These are phyloP conservation scores for Psephotus haematonotus DNA, from an alignment of 2,113 vertebrate species.

Conservation along the genomic window DNA sequence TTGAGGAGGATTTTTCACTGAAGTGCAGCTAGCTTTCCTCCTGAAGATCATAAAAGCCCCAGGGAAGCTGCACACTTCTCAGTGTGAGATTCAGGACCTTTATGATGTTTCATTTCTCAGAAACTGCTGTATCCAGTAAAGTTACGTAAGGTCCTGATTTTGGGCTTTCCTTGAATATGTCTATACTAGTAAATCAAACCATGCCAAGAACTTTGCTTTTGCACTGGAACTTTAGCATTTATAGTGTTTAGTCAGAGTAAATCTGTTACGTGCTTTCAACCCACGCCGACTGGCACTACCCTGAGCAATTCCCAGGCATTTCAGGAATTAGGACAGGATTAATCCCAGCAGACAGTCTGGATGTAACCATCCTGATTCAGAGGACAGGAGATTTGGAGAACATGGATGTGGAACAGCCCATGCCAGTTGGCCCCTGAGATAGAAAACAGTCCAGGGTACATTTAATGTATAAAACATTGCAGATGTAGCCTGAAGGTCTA, in stretches of 20 bases:
- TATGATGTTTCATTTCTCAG: neutral
- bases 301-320: neutral
- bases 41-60: neutral
- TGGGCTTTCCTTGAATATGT: neutral
- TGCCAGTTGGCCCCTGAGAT: neutral
- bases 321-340: neutral
- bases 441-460: neutral
- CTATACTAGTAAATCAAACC: neutral
- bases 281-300: neutral
- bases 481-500: neutral
- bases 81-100: neutral
- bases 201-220: neutral
- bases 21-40: neutral
- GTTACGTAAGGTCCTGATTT: neutral
- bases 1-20: neutral
- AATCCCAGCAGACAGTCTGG: neutral
- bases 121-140: neutral
- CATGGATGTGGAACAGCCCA: neutral
- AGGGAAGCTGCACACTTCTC: neutral
- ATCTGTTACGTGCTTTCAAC: neutral
- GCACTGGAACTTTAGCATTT: neutral
- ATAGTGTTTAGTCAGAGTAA: neutral
- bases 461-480: conserved; percentile 1
- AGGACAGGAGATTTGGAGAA: neutral
- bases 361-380: neutral